Conservation (phyloP, 92 coral and sea anemone species). For the Umimayanthus kanabou region DNA sequence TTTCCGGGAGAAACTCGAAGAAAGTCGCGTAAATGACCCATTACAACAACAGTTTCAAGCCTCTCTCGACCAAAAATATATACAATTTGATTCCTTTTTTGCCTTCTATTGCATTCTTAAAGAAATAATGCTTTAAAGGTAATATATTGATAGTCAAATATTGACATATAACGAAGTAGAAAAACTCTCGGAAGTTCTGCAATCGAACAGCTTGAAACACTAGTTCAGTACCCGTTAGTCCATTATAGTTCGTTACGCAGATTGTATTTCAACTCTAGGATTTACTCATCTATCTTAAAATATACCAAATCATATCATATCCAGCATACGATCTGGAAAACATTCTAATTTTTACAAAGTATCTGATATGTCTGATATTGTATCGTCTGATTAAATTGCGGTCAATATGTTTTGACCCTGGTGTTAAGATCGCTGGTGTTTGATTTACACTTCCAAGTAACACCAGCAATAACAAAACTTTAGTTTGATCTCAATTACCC, state of each 20-base stretch:
- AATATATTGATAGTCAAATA: background rate
- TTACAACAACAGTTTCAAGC: conserved; percentile 8
- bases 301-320: background rate
- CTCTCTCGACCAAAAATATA: background rate
- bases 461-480: background rate
- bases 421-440: conserved; percentile 8
- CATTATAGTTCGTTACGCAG: background rate
- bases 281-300: too few relatives aligned
- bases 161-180: background rate
- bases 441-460: background rate
- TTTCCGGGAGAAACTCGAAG: conserved; percentile 1
- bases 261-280: background rate
- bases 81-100: background rate
- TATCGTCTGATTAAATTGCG: background rate
- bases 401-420: background rate
- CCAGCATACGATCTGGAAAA: background rate
- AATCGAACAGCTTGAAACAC: background rate
- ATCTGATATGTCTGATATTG: too few relatives aligned
- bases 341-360: background rate
- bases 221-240: background rate
- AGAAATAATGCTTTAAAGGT: background rate
- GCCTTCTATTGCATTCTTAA: background rate
- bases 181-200: background rate
- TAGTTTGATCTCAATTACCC: background rate
- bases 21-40: conserved; percentile 28